Evolutionary conservation across 2,113 vertebrate genomes (phyloP).

Genomic region (Jacana jacana): DNA sequence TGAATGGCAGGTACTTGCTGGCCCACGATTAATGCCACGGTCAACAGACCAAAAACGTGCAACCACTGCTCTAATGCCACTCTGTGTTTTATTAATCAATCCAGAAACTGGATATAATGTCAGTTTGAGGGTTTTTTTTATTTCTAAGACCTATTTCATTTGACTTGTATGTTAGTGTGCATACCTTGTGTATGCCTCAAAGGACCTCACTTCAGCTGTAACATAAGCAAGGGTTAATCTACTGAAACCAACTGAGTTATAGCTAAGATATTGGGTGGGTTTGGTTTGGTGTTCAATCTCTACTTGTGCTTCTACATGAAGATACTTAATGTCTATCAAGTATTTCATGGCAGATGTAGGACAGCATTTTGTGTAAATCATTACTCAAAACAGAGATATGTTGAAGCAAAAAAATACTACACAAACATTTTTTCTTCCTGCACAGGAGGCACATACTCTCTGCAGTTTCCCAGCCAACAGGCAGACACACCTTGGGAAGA

Average conservation of each 20-base stretch:
- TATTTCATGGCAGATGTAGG: not conserved
- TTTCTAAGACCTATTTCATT: not conserved
- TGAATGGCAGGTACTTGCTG: not conserved
- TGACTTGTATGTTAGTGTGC: not conserved
- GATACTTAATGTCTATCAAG: not conserved
- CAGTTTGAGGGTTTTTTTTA: not conserved
- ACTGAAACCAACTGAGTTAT: not conserved
- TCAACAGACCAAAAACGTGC: not conserved
- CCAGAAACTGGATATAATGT: not conserved
- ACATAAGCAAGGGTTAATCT: not conserved
- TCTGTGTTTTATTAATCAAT: not conserved
- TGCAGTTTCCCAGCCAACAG: not conserved
- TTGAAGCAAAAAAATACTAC: not conserved
- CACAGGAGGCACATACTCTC: not conserved
- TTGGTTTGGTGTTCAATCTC: not conserved
- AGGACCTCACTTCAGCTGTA: not conserved
- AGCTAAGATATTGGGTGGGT: not conserved
- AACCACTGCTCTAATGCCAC: not conserved
- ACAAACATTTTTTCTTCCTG: not conserved
- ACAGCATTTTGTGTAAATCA: not conserved
- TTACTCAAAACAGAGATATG: not conserved
- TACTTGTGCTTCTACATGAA: not conserved
- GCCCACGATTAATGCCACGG: not conserved
- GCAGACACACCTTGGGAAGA: not conserved
- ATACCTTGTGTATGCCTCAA: not conserved